A percentile compares a stretch with the other conserved stretches of the same genome.
Conservation (phyloP, 53 echinoderm and acorn worm species). For the Crossaster papposus region DNA sequence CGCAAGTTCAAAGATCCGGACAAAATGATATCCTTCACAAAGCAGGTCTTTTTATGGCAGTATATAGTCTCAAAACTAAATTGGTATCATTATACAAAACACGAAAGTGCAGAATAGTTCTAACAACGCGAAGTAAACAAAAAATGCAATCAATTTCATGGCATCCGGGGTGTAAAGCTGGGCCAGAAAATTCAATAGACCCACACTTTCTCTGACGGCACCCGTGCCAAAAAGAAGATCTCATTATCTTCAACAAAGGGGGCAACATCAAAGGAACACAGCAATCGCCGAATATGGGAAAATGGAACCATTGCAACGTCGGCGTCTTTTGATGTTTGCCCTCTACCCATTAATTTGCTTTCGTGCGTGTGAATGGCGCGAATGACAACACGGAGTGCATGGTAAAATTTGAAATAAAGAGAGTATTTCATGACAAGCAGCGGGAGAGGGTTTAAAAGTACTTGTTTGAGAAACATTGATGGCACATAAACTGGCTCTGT, state of each 20-base stretch:
- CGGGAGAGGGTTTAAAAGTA: not conserved
- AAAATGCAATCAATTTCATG: not conserved
- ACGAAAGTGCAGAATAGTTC: not conserved
- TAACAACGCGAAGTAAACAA: not conserved
- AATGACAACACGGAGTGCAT: not conserved
- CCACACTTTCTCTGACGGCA: constrained; percentile 12
- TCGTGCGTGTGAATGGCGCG: not conserved
- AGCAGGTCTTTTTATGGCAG: not conserved
- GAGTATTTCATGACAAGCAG: not conserved
- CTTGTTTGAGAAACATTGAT: not conserved
- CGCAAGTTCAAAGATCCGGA: too few species aligned
- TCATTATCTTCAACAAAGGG: constrained; percentile 50
- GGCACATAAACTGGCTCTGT: not conserved
- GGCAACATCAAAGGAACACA: constrained; percentile 49
- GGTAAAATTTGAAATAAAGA: not conserved
- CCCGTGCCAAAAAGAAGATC: constrained; percentile 24
- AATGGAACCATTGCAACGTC: not conserved
- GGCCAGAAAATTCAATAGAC: not conserved
- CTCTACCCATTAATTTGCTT: not conserved
- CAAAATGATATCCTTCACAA: not conserved
- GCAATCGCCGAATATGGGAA: constrained; percentile 22
- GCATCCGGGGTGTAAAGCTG: not conserved
- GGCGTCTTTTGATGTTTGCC: constrained; percentile 17
- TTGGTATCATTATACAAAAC: not conserved
- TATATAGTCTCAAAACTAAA: not conserved